phyloP scores from a whole-genome alignment of 2,888 invertebrate genomes.

The Dioctria linearis region DNA sequence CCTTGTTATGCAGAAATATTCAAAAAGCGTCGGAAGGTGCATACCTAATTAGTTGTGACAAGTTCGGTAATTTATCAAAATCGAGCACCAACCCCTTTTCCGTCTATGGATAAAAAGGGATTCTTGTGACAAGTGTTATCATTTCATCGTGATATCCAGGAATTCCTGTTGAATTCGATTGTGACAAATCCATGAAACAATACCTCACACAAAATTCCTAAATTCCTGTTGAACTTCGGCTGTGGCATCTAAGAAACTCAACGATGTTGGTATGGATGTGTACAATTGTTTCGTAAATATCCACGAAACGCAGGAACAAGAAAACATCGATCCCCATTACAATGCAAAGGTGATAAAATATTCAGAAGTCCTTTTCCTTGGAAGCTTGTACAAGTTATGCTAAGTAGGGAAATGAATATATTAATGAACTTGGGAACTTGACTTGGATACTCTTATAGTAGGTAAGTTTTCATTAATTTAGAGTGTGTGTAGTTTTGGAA shows the following conservation, averaged over 20 bases:
- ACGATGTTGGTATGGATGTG: not conserved
- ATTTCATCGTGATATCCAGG: constrained; percentile 35
- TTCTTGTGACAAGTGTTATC: constrained; percentile 27
- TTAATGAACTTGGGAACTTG: constrained; percentile 12
- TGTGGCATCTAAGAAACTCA: not conserved
- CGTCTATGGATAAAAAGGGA: constrained; percentile 10
- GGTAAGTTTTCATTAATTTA: not conserved
- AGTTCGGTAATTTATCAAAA: constrained; percentile 32
- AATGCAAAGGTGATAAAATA: constrained; percentile 10
- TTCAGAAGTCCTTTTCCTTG: constrained; percentile 12
- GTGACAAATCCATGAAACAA: constrained; percentile 47
- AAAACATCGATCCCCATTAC: constrained; percentile 14
- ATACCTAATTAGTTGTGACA: constrained; percentile 29
- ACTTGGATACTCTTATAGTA: not conserved
- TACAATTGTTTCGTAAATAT: not conserved
- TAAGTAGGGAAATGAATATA: constrained; percentile 9
- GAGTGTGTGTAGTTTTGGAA: too few relatives aligned
- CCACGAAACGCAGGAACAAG: not conserved
- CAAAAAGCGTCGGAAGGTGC: not conserved
- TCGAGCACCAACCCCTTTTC: not conserved
- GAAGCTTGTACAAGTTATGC: not conserved
- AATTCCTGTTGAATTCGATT: constrained; percentile 44
- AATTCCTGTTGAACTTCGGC: constrained; percentile 31
- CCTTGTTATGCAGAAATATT: not conserved
- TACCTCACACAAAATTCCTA: constrained; percentile 35